Percentiles rank a stretch among this genome's conserved stretches.
These are phyloP conservation scores for Ellobium chinense DNA, from an alignment of 2,888 invertebrate genomes.

Conservation along the genomic window DNA sequence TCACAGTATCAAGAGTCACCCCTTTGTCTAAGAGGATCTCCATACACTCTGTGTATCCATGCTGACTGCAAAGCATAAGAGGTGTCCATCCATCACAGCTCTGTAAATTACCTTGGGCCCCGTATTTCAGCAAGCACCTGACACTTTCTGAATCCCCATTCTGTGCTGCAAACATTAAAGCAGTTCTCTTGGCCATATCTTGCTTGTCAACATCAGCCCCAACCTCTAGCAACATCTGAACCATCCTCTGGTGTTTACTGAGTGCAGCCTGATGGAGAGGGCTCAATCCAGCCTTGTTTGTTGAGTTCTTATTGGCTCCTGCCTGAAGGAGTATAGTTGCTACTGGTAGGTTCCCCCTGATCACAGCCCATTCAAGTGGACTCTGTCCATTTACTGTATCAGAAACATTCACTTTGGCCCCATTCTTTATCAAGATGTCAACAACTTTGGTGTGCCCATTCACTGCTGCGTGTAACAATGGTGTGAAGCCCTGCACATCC, in stretches of 20 bases:
- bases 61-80: neutral
- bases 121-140: neutral
- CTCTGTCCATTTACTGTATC: neutral
- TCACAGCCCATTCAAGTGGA: neutral
- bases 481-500: neutral
- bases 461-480: neutral
- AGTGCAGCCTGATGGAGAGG: neutral
- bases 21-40: neutral
- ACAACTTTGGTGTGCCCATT: neutral
- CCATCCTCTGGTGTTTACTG: neutral
- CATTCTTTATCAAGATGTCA: neutral
- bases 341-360: neutral
- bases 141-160: neutral
- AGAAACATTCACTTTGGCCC: neutral
- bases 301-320: neutral
- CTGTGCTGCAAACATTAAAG: constrained; percentile 10
- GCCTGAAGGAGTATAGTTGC: neutral
- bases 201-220: neutral
- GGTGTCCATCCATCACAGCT: constrained; percentile 5
- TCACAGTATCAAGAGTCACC: neutral
- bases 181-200: neutral
- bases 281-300: neutral
- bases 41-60: constrained; percentile 9
- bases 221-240: neutral
- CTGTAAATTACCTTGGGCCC: neutral